Base-by-base conservation (phyloP, 2,113 vertebrate genomes). In the Actinemys pallida region DNA sequence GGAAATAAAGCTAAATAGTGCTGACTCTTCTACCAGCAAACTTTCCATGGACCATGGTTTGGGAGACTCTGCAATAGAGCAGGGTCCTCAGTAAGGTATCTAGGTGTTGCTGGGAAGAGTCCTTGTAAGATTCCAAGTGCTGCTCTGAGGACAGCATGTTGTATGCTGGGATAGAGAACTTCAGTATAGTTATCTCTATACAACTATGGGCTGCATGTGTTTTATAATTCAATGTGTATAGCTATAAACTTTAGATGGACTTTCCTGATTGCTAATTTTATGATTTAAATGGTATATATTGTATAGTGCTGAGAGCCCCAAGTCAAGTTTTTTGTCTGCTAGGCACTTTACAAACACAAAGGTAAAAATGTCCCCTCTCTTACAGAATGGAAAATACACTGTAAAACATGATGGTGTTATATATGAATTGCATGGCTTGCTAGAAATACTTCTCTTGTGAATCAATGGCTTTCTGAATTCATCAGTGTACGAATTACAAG, bases 61-160 rank as follows among this genome's bases (percentile, higher is more conserved):
- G 47, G 17, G 54, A 69, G 25, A 11, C 2, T 47, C 24, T 22
- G 35, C 24, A 22, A 45, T 13, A 88, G 4, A 65, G 29, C 9
- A 0, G 0, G 69, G 45, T 53, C 6, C 29, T 82, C 35, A 1
- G 2, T 14, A 85, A 53, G 8, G 35, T 1, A 56, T 5, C 35
- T 39, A 31, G 13, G 59, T 16, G 12, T 31, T 62, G 12, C 59
- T 62, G 59, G 4, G 56, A 59, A 27, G 56, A 59, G 49, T 47
- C 5, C 27, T 81, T 39, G 2, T 10, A 82, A 57, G 11, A 53
- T 1, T 39, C 19, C 35, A n/a, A 9, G 8, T 72, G 35, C 35
- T n/a, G 62, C 6, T 76, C 54, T 14, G 5, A 4, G n/a, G 84
- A 87, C 5, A 81, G 9, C 39, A 84, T 69, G 27, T 69, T 82